Evolutionary conservation across 1,140 invertebrate genomes (phyloP).

Genomic region (Mya arenaria): DNA sequence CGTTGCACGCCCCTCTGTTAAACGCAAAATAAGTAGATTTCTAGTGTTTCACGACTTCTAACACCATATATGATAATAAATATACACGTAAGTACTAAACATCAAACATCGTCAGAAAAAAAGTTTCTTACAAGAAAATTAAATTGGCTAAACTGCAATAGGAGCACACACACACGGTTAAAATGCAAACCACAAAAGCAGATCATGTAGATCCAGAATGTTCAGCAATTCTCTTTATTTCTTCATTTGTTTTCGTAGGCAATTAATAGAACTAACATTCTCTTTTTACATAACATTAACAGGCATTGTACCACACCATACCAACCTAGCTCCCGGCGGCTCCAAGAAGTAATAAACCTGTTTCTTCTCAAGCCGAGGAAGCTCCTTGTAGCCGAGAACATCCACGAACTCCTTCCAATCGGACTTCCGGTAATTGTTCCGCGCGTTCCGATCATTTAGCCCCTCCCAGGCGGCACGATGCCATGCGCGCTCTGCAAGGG

Average conservation of each 20-base stretch:
- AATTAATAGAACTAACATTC: neutral
- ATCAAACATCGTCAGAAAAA: too few relatives aligned
- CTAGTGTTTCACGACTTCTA: too few relatives aligned
- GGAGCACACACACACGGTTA: too few relatives aligned
- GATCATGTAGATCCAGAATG: neutral
- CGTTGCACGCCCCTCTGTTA: too few relatives aligned
- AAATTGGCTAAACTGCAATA: too few relatives aligned
- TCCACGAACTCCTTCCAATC: constrained; percentile 65
- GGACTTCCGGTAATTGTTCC: neutral
- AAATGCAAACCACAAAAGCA: neutral
- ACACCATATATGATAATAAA: too few relatives aligned
- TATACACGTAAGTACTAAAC: too few relatives aligned
- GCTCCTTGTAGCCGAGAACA: constrained; percentile 64
- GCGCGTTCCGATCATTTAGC: neutral
- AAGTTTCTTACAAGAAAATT: too few relatives aligned
- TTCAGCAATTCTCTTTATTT: neutral
- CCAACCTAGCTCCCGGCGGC: constrained; percentile 65
- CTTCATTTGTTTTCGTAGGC: neutral
- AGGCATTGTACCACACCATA: neutral
- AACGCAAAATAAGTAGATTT: too few relatives aligned
- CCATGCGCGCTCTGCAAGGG: constrained; percentile 74
- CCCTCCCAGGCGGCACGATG: constrained; percentile 69
- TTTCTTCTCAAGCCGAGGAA: constrained; percentile 60
- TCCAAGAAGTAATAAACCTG: constrained; percentile 60
- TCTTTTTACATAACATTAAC: neutral